Conservation (phyloP, 2,113 vertebrate genomes). For the Xerus inauris region DNA sequence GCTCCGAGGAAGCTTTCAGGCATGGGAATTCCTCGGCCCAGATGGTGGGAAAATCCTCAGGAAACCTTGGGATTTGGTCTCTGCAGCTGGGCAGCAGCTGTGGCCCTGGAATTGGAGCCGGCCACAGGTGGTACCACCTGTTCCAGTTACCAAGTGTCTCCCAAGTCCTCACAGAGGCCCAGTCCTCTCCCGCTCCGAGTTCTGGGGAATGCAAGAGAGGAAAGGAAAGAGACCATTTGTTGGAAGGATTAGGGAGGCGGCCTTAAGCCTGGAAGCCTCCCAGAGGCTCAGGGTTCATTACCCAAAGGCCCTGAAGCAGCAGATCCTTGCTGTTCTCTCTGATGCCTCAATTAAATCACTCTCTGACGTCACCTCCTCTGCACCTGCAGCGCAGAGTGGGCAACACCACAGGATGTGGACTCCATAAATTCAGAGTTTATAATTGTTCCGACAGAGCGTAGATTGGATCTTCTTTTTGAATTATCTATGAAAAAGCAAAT, state of each 20-base stretch:
- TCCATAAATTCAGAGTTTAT: not conserved
- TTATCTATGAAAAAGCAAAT: slow-evolving; percentile 52
- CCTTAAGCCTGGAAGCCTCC: not conserved
- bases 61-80: slow-evolving; percentile 15
- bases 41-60: slow-evolving; percentile 73
- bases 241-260: slow-evolving; percentile 8
- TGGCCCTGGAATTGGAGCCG: not conserved
- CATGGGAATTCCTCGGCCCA: slow-evolving; percentile 54
- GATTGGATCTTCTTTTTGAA: not conserved
- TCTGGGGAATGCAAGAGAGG: not conserved
- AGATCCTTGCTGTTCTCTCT: not conserved
- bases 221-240: not conserved
- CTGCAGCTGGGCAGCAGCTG: slow-evolving; percentile 70
- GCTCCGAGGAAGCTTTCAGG: not conserved
- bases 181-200: rapidly evolving
- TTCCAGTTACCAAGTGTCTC: not conserved
- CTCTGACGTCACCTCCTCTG: not conserved
- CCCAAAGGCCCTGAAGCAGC: rapidly evolving
- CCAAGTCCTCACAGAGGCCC: not conserved
- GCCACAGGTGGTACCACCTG: slow-evolving; percentile 68
- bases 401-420: rapidly evolving
- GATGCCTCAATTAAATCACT: not conserved
- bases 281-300: not conserved
- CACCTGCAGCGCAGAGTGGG: not conserved
- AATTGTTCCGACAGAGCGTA: not conserved